Conservation (phyloP, 2,797 vertebrate genomes). For the Onychomys torridus region DNA sequence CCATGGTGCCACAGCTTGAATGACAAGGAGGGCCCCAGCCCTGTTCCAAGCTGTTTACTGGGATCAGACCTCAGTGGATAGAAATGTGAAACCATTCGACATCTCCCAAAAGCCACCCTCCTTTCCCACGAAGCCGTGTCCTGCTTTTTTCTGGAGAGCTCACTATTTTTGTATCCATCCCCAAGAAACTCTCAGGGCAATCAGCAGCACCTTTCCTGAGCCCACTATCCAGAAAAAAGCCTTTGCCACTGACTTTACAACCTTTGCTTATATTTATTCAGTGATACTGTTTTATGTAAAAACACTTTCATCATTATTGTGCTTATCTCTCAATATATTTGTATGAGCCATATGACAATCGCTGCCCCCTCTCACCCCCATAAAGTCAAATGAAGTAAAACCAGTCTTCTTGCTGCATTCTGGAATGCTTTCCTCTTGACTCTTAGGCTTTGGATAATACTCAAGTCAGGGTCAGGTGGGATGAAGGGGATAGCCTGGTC, state of each 20-base stretch:
- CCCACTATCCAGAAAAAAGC: neutral
- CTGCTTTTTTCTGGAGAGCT: neutral
- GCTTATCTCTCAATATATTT: neutral
- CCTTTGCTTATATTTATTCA: conserved; percentile 45
- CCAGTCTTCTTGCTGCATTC: neutral
- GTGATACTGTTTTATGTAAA: neutral
- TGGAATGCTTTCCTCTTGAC: neutral
- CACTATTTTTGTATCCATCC: neutral
- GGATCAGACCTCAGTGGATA: neutral
- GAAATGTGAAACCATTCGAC: neutral
- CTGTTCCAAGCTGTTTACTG: neutral
- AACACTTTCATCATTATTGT: neutral
- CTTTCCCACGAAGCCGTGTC: neutral
- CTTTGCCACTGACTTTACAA: neutral
- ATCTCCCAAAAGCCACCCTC: neutral
- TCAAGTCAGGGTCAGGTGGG: neutral
- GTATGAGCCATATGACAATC: neutral
- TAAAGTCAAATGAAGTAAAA: conserved; percentile 5
- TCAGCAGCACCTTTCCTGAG: neutral
- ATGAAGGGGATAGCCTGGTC: neutral
- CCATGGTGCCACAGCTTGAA: rapidly evolving
- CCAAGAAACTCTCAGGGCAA: neutral
- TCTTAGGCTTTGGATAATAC: neutral
- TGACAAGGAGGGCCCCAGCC: too few relatives aligned
- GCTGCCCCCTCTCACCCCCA: neutral